Evolutionary conservation across 2,888 invertebrate species (phyloP).

Genomic region (Tineola bisselliella): DNA sequence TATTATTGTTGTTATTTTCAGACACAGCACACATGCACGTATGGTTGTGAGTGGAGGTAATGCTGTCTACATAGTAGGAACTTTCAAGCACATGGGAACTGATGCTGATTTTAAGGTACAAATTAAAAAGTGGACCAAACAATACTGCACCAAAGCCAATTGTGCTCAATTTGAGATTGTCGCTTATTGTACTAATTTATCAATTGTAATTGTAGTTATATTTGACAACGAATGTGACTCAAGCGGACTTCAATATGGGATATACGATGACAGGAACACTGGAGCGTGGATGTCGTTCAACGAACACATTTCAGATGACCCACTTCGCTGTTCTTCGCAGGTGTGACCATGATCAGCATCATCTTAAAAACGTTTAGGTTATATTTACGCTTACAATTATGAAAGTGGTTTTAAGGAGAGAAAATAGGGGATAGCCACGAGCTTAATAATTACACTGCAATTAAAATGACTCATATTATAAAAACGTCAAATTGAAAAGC

Average conservation of each 20-base stretch:
- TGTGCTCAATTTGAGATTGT: no score
- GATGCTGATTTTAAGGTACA: slow-evolving; percentile 81
- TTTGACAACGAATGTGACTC: slow-evolving; percentile 85
- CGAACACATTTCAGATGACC: slow-evolving; percentile 83
- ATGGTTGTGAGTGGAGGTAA: slow-evolving; percentile 82
- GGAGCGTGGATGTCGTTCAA: slow-evolving; percentile 80
- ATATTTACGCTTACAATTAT: neutral
- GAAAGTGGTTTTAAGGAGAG: no score
- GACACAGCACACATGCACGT: slow-evolving; percentile 79
- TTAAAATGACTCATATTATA: no score
- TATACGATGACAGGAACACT: slow-evolving; percentile 89
- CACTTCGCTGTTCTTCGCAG: slow-evolving; percentile 88
- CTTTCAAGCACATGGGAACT: slow-evolving; percentile 75
- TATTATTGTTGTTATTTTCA: slow-evolving; percentile 37
- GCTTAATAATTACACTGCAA: no score
- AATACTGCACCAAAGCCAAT: no score
- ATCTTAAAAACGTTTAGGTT: slow-evolving; percentile 39
- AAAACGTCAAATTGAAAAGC: no score
- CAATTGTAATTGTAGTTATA: slow-evolving; percentile 63
- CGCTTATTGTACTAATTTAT: no score
- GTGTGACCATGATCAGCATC: slow-evolving; percentile 75
- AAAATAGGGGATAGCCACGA: no score
- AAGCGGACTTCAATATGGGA: slow-evolving; percentile 89
- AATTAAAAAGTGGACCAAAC: no score
- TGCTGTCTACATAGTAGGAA: slow-evolving; percentile 82